Evolutionary conservation across 2,113 vertebrate genomes (phyloP).

Genomic region (Empidonax traillii): DNA sequence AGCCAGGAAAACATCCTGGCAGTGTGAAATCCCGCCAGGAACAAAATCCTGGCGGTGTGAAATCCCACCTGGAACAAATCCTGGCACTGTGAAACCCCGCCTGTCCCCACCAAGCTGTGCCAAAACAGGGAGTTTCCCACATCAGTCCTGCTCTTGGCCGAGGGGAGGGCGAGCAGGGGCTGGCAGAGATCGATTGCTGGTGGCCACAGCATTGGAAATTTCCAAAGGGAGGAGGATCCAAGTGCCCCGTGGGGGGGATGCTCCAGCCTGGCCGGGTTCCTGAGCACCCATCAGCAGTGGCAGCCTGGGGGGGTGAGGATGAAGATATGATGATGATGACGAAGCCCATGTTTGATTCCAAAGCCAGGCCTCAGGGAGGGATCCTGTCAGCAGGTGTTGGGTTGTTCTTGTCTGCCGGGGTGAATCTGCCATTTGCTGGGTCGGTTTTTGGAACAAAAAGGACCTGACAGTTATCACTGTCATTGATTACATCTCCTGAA

Average conservation of each 20-base stretch:
- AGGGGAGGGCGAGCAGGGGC: neutral
- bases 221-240: neutral
- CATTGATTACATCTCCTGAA: neutral
- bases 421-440: neutral
- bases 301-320: neutral
- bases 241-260: neutral
- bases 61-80: neutral
- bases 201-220: neutral
- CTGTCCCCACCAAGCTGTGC: neutral
- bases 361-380: neutral
- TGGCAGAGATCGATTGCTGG: neutral
- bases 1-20: neutral
- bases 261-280: neutral
- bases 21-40: neutral
- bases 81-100: neutral
- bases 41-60: neutral
- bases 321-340: neutral
- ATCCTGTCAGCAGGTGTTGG: neutral
- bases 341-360: neutral
- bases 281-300: fast-evolving
- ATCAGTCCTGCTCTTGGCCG: neutral
- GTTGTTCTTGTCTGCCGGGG: neutral
- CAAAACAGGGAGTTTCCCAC: neutral
- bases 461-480: neutral
- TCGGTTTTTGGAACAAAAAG: neutral